phyloP scores from a whole-genome alignment of 2,113 vertebrate species.

The Festucalex cinctus region DNA sequence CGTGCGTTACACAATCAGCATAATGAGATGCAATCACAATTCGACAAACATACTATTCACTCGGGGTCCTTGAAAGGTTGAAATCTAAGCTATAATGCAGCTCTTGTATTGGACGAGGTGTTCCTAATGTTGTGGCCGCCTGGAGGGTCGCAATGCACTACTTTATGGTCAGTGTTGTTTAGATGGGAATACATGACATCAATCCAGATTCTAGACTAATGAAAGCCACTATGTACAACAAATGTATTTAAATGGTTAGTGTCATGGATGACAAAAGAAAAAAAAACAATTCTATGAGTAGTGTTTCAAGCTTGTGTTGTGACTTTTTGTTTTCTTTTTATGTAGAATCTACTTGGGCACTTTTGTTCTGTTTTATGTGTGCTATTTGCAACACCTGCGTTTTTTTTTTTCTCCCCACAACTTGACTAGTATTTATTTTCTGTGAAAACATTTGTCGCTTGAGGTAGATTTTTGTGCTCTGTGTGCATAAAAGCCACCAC shows the following conservation, averaged over 20 bases:
- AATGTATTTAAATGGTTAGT: not conserved
- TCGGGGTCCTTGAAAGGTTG: no score
- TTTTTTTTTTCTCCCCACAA: slow-evolving; percentile 6
- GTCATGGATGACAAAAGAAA: not conserved
- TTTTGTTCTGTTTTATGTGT: not conserved
- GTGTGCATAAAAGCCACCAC: slow-evolving; percentile 40
- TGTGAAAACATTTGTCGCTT: slow-evolving; percentile 48
- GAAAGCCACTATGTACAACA: slow-evolving; percentile 51
- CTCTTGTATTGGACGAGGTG: not conserved
- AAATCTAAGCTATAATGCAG: no score
- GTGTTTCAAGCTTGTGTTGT: not conserved
- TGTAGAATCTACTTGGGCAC: not conserved
- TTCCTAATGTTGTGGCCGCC: not conserved
- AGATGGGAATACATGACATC: not conserved
- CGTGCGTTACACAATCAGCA: no score
- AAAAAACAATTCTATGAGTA: not conserved
- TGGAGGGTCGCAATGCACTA: not conserved
- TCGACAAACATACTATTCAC: no score
- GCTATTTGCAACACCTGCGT: slow-evolving; percentile 23
- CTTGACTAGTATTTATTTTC: slow-evolving; percentile 59
- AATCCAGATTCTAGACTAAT: not conserved
- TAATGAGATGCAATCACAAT: no score
- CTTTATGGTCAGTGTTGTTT: not conserved
- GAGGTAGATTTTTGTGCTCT: slow-evolving; percentile 30
- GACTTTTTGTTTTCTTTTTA: not conserved